Base-by-base conservation (phyloP, 1,140 invertebrate species). In the Uloborus diversus region DNA sequence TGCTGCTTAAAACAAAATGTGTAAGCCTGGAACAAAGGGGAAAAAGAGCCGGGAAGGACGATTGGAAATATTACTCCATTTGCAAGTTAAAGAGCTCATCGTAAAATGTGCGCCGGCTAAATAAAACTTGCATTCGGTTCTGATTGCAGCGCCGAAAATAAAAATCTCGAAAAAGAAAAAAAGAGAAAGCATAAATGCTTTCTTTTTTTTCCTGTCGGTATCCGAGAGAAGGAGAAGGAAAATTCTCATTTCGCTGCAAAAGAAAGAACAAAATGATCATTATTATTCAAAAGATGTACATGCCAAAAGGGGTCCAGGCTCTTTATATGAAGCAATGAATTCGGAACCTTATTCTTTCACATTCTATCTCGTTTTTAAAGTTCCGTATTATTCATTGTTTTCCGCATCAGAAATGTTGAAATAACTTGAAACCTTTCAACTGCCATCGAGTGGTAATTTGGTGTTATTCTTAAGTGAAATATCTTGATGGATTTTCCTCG, bases 241-340 rank as follows among this genome's bases (percentile, higher is more conserved):
- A n/a, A n/a, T 37, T 27, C 51, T 28, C 20, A 37, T 30, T n/a
- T 27, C 14, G 7, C 9, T 65, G 23, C 5, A 32, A 51, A 51
- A 25, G 64, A 66, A 69, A 69, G 61, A 64, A 75, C 71, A 75
- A 75, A 75, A 75, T 75, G 71, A 64, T 75, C 71, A 75, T 75
- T 75, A 75, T 47, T 51, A 75, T 75, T 64, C 71, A 75, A 71
- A 61, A 49, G 23, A 69, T 56, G 49, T 33, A 27, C 32, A 64
- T 35, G 59, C 42, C 20, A 64, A 53, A 64, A 35, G 57, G 17
- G 32, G 51, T 20, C 33, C 28, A 20, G 25, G 13, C 35, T 47
- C 56, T 73, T 73, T 61, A 75, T 64, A 64, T 27, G 20, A 75
- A 64, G 71, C 69, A 75, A 75, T 75, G 71, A 75, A 75, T 75